phyloP scores from a whole-genome alignment of 2,888 invertebrate genomes.

The Dynastes maya region DNA sequence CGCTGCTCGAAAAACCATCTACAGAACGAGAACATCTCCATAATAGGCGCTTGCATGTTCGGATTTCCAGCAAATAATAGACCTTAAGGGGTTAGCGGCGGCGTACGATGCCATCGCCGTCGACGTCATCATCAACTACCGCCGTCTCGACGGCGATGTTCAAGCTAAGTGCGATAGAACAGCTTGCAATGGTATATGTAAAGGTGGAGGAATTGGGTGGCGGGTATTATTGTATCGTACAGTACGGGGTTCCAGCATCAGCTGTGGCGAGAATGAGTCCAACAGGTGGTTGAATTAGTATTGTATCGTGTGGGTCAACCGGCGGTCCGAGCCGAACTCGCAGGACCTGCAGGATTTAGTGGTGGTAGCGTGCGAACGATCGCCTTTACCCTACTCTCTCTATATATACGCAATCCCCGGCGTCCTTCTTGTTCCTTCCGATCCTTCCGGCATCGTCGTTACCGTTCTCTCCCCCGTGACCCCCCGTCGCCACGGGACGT shows the following conservation, averaged over 20 bases:
- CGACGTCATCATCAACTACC: slow-evolving; percentile 18
- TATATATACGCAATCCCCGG: slow-evolving; percentile 29
- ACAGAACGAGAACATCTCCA: slow-evolving; percentile 1
- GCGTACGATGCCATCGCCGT: slow-evolving; percentile 2
- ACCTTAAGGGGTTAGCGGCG: slow-evolving; percentile 2
- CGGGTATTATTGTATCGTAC: slow-evolving; percentile 27
- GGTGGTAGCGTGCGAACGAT: slow-evolving; percentile 20
- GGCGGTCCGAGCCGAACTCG: slow-evolving; percentile 53
- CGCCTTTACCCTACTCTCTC: not conserved
- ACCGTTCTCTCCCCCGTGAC: not conserved
- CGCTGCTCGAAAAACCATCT: not conserved
- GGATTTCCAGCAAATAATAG: slow-evolving; percentile 30
- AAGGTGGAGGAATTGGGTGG: not conserved
- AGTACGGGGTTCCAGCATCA: slow-evolving; percentile 45
- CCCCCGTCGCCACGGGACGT: not conserved
- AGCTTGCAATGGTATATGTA: slow-evolving; percentile 7
- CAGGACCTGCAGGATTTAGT: slow-evolving; percentile 46
- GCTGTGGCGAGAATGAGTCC: slow-evolving; percentile 51
- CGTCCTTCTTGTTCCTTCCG: slow-evolving; percentile 28
- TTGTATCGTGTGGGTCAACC: slow-evolving; percentile 60
- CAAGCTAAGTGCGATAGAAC: not conserved
- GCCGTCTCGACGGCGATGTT: slow-evolving; percentile 6
- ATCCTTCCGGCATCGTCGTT: slow-evolving; percentile 10
- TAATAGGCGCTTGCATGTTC: slow-evolving; percentile 22
- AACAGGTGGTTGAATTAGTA: slow-evolving; percentile 65